Conservation (phyloP, 2,888 invertebrate genomes). For the Nesidiocoris tenuis region DNA sequence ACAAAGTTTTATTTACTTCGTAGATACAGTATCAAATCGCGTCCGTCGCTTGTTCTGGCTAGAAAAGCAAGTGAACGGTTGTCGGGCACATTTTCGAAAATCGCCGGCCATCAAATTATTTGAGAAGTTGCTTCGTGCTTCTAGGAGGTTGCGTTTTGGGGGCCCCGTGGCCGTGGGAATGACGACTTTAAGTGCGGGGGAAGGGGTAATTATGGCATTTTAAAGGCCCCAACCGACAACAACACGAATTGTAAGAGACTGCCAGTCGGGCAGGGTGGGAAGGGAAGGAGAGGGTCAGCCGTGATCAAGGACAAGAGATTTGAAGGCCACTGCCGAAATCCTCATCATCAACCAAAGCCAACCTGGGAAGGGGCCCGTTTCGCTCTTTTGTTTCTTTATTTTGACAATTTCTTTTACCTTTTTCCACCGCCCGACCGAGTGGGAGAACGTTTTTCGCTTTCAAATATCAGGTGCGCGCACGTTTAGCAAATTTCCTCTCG, state of each 20-base stretch:
- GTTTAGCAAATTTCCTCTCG: too few relatives aligned
- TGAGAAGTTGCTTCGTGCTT: not conserved
- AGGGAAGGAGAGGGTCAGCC: not conserved
- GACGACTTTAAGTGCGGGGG: not conserved
- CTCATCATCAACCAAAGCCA: not conserved
- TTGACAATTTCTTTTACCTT: too few relatives aligned
- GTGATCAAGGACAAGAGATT: not conserved
- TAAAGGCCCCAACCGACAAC: not conserved
- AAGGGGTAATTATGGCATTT: not conserved
- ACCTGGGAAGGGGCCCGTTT: not conserved
- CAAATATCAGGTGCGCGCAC: too few relatives aligned
- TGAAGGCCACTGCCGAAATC: not conserved
- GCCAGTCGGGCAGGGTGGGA: not conserved
- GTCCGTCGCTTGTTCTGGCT: too few relatives aligned
- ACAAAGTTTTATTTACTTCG: too few relatives aligned
- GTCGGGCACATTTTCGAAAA: too few relatives aligned
- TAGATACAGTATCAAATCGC: too few relatives aligned
- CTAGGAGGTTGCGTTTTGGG: not conserved
- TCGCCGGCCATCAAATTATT: not conserved
- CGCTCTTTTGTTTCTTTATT: too few relatives aligned
- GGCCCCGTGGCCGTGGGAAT: not conserved
- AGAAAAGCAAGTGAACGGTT: too few relatives aligned
- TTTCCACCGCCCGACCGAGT: too few relatives aligned
- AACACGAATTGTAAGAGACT: not conserved
- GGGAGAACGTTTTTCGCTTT: too few relatives aligned